Percentiles rank a stretch among this genome's conserved stretches.
These are phyloP conservation scores for Adelosebastes latens DNA, from an alignment of 2,797 vertebrate genomes.

Conservation along the genomic window DNA sequence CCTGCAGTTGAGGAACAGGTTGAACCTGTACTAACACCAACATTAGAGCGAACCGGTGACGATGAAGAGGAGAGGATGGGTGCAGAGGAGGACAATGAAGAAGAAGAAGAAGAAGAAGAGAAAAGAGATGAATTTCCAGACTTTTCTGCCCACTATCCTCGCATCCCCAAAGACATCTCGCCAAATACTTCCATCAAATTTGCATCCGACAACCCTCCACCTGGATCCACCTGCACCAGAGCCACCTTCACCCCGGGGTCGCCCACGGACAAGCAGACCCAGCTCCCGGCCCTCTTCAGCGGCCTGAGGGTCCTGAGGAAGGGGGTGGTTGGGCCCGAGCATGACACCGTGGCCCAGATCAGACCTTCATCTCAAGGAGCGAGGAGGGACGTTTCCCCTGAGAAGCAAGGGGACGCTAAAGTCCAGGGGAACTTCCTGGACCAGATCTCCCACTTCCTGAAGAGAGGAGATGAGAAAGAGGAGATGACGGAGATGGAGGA, in stretches of 20 bases:
- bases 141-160: neutral
- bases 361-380: conserved; percentile 60
- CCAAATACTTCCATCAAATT: neutral
- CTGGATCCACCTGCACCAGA: conserved; percentile 55
- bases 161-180: neutral
- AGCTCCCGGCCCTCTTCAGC: conserved; percentile 89
- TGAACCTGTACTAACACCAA: neutral
- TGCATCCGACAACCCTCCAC: conserved; percentile 3
- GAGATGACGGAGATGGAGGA: conserved; percentile 40
- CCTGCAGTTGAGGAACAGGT: conserved; percentile 13
- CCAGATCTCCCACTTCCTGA: conserved; percentile 90
- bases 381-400: neutral
- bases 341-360: conserved; percentile 82
- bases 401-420: conserved; percentile 59
- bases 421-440: conserved; percentile 85
- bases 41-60: neutral
- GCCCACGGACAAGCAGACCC: conserved; percentile 83
- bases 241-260: conserved; percentile 67
- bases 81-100: neutral
- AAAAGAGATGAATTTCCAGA: conserved; percentile 2
- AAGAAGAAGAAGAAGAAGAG: conserved; percentile 1
- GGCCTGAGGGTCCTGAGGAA: conserved; percentile 88
- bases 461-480: conserved; percentile 74
- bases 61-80: neutral
- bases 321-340: conserved; percentile 76